A percentile compares a stretch with the other conserved stretches of the same genome.
Evolutionary conservation across 2,113 vertebrate species (phyloP).

Genomic region (Progne subis): DNA sequence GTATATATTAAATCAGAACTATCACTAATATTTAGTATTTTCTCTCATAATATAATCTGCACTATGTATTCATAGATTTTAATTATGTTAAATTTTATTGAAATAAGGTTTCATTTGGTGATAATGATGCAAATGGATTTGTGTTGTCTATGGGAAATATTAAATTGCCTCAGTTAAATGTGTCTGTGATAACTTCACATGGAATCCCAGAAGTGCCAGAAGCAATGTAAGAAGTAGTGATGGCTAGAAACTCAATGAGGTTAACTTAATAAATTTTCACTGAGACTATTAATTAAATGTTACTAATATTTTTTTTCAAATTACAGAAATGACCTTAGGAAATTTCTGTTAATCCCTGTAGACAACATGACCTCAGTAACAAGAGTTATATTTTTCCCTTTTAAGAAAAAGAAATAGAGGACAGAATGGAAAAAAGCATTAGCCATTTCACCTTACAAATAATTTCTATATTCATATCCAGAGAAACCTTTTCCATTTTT

Average conservation of each 20-base stretch:
- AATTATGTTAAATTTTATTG: background rate
- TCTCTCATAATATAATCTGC: background rate
- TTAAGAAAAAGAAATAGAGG: background rate
- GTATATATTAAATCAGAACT: background rate
- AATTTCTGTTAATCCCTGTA: background rate
- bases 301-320: background rate
- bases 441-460: background rate
- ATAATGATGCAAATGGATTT: conserved; percentile 17
- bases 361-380: background rate
- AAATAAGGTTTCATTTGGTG: background rate
- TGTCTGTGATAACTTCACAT: conserved; percentile 6
- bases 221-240: background rate
- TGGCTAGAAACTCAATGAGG: background rate
- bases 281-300: background rate
- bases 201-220: background rate
- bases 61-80: background rate
- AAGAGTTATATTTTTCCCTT: background rate
- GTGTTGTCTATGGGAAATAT: background rate
- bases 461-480: background rate
- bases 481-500: background rate
- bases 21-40: background rate
- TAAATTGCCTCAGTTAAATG: background rate
- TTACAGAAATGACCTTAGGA: conserved; percentile 6
- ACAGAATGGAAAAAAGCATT: background rate
- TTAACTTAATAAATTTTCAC: background rate